phyloP scores from a whole-genome alignment of 2,888 invertebrate genomes.

The Papilio demoleus region DNA sequence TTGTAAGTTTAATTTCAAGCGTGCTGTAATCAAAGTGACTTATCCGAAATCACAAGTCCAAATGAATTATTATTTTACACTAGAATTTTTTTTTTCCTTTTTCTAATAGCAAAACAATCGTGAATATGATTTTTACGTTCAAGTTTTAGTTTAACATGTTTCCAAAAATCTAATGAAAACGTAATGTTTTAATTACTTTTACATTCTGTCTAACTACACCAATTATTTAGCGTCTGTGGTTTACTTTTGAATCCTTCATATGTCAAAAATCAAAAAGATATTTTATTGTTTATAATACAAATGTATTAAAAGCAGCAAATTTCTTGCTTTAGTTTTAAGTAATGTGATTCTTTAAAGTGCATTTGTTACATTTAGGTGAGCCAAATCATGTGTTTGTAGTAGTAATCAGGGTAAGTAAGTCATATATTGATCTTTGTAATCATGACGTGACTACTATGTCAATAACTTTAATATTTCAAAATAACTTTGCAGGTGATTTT shows the following conservation, averaged over 20 bases:
- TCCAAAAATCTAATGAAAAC: background rate
- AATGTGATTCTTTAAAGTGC: slow-evolving; percentile 1
- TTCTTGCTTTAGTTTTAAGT: slow-evolving; percentile 34
- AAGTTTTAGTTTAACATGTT: background rate
- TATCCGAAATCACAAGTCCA: too few relatives aligned
- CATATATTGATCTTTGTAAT: slow-evolving; percentile 7
- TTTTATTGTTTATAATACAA: slow-evolving; percentile 32
- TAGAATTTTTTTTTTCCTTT: too few relatives aligned
- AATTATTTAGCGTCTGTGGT: background rate
- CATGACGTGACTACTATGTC: slow-evolving; percentile 43
- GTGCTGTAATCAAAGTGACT: too few relatives aligned
- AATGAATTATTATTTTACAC: too few relatives aligned
- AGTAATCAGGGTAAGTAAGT: slow-evolving; percentile 59
- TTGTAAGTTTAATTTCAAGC: too few relatives aligned
- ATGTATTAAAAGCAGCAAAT: slow-evolving; percentile 31
- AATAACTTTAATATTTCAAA: slow-evolving; percentile 43
- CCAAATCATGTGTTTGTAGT: slow-evolving; percentile 57
- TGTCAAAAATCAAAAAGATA: slow-evolving; percentile 34
- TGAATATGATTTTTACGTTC: too few relatives aligned
- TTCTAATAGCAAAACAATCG: too few relatives aligned
- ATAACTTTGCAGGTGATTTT: slow-evolving; percentile 51
- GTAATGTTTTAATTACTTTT: background rate
- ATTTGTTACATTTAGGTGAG: slow-evolving; percentile 26
- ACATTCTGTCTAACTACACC: background rate
- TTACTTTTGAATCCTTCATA: background rate